Evolutionary conservation across 2,113 vertebrate species (phyloP), one percentile per base, ranked within the genome.

Genomic region (Oplegnathus fasciatus): DNA sequence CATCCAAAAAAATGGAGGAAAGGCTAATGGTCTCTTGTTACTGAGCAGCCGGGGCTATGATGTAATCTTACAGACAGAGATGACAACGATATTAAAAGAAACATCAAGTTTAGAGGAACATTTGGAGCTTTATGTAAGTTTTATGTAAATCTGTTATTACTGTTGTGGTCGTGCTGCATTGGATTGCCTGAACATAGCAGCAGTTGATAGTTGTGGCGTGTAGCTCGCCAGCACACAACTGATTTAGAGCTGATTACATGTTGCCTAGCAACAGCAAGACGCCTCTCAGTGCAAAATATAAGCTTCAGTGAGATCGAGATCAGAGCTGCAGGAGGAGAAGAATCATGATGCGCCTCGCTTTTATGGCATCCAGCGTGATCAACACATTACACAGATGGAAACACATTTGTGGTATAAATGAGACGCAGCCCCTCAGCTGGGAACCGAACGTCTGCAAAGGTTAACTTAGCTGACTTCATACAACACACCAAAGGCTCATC

Each of bases 181-280:
- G 32, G n/a, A 22, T 37, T 55, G 81, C 62, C 67, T 69, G 40
- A 26, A 61, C 32, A 26, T 28, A 62, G 48, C 61, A 30, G 83
- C 64, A 76, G 73, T 32, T 62, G 62, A 32, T 30, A 42, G 75
- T 28, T 34, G 77, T 50, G 54, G 75, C 18, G 37, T 32, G 78
- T 6, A 26, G 70, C 78, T 82, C 57, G 68, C 84, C 83, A 79
- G 71, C 83, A 80, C 86, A 75, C 84, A 80, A 75, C 83, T 74
- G 85, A 89, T 88, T 74, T 77, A 75, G 84, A 91, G 85, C 88
- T 83, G 88, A 83, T 88, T 69, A 71, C 73, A 20, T 1, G 89
- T 94, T 40, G 82, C 92, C 54, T 85, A 60, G 93, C 86, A 93
- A 94, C 93, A 89, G 85, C 82, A 2, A 64, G 93, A 93, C 90